phyloP scores from a whole-genome alignment of 2,113 vertebrate genomes.

The Gadus macrocephalus region DNA sequence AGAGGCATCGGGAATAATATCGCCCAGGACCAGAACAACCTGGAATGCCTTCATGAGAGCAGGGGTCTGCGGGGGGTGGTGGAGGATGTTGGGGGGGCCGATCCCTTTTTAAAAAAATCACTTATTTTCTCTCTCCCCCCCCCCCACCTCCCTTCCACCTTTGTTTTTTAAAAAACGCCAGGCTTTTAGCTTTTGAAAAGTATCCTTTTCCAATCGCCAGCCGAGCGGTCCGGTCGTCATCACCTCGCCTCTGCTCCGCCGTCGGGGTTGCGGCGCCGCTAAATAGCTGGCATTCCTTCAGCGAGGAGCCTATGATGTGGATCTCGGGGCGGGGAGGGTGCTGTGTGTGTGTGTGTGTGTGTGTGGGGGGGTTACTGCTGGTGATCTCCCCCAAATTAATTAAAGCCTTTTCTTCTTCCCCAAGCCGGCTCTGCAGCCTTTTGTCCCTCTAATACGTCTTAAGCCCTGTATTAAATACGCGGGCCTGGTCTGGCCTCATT shows the following conservation, averaged over 20 bases:
- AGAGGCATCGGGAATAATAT: slow-evolving; percentile 4
- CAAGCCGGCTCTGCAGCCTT: slow-evolving; percentile 40
- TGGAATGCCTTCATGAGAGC: slow-evolving; percentile 62
- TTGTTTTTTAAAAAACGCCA: slow-evolving; percentile 75
- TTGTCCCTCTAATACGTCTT: slow-evolving; percentile 60
- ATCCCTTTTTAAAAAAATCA: slow-evolving; percentile 71
- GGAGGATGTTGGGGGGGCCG: slow-evolving; percentile 31
- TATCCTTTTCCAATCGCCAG: slow-evolving; percentile 76
- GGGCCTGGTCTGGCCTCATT: slow-evolving; percentile 46
- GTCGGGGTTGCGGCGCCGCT: not conserved
- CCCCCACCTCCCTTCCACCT: slow-evolving; percentile 43
- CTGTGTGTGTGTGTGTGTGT: not conserved
- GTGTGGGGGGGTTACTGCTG: slow-evolving; percentile 31
- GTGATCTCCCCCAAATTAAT: slow-evolving; percentile 75
- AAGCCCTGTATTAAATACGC: slow-evolving; percentile 59
- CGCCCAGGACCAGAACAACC: slow-evolving; percentile 26
- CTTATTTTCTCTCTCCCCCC: slow-evolving; percentile 52
- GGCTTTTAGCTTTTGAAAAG: slow-evolving; percentile 81
- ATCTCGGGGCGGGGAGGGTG: not conserved
- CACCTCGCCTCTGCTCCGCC: slow-evolving; percentile 57
- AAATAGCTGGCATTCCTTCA: slow-evolving; percentile 4
- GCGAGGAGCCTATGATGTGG: not conserved
- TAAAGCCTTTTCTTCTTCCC: slow-evolving; percentile 63
- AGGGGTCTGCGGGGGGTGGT: not conserved
- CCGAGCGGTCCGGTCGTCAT: slow-evolving; percentile 69